Conservation (phyloP, 2,888 invertebrate genomes). For the Mesochorus sp. region DNA sequence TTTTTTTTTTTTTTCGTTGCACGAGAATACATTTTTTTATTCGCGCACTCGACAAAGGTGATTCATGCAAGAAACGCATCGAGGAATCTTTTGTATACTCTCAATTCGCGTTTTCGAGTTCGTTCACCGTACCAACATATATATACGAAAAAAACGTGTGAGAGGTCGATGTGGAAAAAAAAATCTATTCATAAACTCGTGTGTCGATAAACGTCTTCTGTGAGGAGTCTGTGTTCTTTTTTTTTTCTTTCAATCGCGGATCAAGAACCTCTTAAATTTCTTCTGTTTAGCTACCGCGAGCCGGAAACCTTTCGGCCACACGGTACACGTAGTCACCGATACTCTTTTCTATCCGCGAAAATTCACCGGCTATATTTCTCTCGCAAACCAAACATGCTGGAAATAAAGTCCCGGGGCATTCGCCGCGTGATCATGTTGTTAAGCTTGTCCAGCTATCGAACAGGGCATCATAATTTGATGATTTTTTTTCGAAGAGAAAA, state of each 20-base stretch:
- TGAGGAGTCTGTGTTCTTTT: neutral
- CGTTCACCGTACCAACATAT: slow-evolving; percentile 20
- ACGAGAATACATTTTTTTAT: slow-evolving; percentile 18
- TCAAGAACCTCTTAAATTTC: slow-evolving; percentile 79
- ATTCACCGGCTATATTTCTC: slow-evolving; percentile 78
- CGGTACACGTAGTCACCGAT: slow-evolving; percentile 8
- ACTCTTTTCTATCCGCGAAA: slow-evolving; percentile 48
- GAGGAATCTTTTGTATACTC: slow-evolving; percentile 44
- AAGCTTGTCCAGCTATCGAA: too few species aligned
- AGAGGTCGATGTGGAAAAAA: slow-evolving; percentile 7
- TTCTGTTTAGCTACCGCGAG: slow-evolving; percentile 69
- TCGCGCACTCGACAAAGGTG: slow-evolving; percentile 36
- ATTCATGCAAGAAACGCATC: slow-evolving; percentile 53
- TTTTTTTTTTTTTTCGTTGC: neutral
- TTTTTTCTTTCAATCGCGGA: slow-evolving; percentile 61
- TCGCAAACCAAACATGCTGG: slow-evolving; percentile 80
- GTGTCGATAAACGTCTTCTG: slow-evolving; percentile 54
- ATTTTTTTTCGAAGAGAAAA: too few species aligned
- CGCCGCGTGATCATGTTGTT: slow-evolving; percentile 39
- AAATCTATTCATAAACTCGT: slow-evolving; percentile 62
- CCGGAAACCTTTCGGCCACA: slow-evolving; percentile 62
- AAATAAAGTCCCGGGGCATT: slow-evolving; percentile 78
- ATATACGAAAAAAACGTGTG: neutral
- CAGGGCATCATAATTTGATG: too few species aligned
- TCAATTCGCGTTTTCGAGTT: slow-evolving; percentile 52